phyloP scores from a whole-genome alignment of 2,113 vertebrate genomes.

The Elachura formosa region DNA sequence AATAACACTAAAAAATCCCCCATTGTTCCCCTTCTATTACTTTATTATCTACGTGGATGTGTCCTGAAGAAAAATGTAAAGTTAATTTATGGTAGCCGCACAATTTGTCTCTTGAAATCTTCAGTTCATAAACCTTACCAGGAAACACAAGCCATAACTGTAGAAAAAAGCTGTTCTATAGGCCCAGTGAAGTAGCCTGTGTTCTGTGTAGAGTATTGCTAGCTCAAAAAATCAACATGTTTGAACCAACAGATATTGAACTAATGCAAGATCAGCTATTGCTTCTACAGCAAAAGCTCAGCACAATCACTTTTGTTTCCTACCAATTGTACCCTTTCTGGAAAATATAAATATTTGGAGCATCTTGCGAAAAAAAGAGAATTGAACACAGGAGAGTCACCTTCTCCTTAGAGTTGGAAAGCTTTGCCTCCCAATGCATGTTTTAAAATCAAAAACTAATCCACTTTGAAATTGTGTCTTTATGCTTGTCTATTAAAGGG shows the following conservation, averaged over 20 bases:
- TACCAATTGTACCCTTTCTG: not conserved
- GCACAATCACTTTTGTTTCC: not conserved
- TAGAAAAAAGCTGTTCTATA: not conserved
- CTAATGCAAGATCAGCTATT: not conserved
- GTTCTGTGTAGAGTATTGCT: not conserved
- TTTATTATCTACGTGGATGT: not conserved
- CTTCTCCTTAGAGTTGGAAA: not conserved
- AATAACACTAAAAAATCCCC: not conserved
- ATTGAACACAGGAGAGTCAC: not conserved
- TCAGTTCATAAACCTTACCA: not conserved
- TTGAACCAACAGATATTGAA: not conserved
- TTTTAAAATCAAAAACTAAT: not conserved
- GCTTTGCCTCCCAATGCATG: fast-evolving
- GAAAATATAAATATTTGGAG: not conserved
- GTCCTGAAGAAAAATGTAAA: not conserved
- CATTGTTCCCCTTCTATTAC: not conserved
- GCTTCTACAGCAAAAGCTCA: not conserved
- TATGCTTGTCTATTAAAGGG: not conserved
- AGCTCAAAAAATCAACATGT: not conserved
- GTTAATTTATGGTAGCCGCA: not conserved
- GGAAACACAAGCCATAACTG: not conserved
- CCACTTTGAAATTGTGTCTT: not conserved
- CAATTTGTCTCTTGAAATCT: not conserved
- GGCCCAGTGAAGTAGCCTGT: not conserved
- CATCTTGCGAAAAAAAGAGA: not conserved